Evolutionary conservation across 2,113 vertebrate species (phyloP).

Genomic region (Alethe castanea): DNA sequence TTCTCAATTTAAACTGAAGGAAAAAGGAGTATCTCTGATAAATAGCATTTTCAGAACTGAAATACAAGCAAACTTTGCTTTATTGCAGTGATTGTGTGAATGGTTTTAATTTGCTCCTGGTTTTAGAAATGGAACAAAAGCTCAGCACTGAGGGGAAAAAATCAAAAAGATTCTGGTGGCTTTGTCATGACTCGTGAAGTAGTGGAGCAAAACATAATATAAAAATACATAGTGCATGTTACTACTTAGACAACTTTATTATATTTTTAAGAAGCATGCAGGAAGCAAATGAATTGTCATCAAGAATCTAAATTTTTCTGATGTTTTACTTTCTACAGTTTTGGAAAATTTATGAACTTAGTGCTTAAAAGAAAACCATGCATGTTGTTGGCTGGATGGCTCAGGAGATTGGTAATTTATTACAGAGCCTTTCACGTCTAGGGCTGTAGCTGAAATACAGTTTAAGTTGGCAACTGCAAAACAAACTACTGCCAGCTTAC

Average conservation of each 20-base stretch:
- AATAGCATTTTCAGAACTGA: neutral
- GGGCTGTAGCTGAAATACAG: neutral
- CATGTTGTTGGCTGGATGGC: slow-evolving; percentile 52
- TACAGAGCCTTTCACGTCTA: slow-evolving; percentile 60
- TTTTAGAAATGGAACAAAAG: slow-evolving; percentile 8
- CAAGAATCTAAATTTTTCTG: neutral
- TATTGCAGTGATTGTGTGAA: neutral
- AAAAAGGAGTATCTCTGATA: neutral
- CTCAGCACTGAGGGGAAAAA: neutral
- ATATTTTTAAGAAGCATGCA: neutral
- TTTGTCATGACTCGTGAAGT: neutral
- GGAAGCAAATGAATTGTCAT: neutral
- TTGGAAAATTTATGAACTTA: neutral
- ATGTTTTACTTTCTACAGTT: neutral
- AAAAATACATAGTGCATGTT: neutral
- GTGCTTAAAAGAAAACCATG: neutral
- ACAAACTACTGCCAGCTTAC: neutral
- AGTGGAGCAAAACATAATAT: neutral
- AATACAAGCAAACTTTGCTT: neutral
- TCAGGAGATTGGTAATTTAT: slow-evolving; percentile 57
- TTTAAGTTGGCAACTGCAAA: neutral
- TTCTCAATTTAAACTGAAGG: neutral
- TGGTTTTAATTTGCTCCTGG: neutral
- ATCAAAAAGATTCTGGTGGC: neutral
- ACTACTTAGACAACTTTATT: neutral